Evolutionary conservation across 2,797 vertebrate genomes (phyloP).

Genomic region (Molothrus ater): DNA sequence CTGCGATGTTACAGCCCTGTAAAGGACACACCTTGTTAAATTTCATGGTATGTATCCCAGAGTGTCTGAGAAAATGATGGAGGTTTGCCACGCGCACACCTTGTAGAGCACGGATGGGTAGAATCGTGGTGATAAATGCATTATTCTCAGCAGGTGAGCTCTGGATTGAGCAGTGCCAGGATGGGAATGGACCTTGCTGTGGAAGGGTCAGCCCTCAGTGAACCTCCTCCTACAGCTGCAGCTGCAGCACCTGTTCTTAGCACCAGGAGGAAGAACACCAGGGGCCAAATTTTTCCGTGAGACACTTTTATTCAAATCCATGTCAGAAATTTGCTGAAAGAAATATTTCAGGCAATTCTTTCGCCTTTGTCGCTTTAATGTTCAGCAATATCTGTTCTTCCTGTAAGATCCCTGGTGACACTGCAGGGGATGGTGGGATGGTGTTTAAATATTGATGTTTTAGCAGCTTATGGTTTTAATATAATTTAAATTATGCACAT

Average conservation of each 20-base stretch:
- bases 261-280: neutral
- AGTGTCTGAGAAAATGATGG: neutral
- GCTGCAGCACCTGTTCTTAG: neutral
- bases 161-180: neutral
- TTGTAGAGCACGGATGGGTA: neutral
- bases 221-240: rapidly evolving
- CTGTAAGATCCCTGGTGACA: neutral
- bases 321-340: neutral
- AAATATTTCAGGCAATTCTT: neutral
- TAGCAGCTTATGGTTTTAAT: conserved; percentile 46
- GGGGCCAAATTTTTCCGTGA: neutral
- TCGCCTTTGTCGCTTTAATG: neutral
- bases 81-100: neutral
- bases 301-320: neutral
- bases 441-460: conserved; percentile 50
- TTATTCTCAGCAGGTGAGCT: neutral
- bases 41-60: conserved; percentile 16
- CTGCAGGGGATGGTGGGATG: neutral
- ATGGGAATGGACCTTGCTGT: neutral
- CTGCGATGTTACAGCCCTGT: conserved; percentile 26
- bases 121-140: neutral
- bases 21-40: conserved; percentile 46
- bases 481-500: conserved; percentile 33
- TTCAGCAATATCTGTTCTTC: neutral
- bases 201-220: rapidly evolving